A percentile compares a stretch with the other conserved stretches of the same genome.
phyloP scores from a whole-genome alignment of 2,113 vertebrate genomes.

The Misgurnus mizolepis region DNA sequence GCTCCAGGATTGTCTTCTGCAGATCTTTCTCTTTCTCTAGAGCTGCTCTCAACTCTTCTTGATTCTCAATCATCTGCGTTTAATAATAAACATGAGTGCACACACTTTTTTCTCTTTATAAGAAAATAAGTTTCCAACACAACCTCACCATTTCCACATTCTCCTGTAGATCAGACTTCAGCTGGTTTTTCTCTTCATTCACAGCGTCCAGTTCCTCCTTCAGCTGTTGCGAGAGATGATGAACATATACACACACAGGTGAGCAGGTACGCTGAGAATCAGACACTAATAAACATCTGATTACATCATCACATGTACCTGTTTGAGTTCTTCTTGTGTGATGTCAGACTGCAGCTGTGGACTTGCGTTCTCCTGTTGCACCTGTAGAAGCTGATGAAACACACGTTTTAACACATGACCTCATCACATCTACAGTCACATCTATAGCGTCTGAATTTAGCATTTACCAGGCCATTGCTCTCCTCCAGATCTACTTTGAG shows the following conservation, averaged over 20 bases:
- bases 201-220: slow-evolving; percentile 54
- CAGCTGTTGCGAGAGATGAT: slow-evolving; percentile 44
- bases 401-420: not conserved
- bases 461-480: slow-evolving; percentile 35
- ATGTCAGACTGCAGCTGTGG: not conserved
- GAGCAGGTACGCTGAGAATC: not conserved
- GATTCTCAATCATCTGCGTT: slow-evolving; percentile 59
- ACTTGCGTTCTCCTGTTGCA: not conserved
- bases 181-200: slow-evolving; percentile 58
- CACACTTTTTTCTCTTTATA: not conserved
- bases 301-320: slow-evolving; percentile 11
- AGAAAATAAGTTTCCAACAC: not conserved
- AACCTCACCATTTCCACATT: slow-evolving; percentile 62
- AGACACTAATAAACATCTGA: no score
- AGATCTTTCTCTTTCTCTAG: slow-evolving; percentile 45
- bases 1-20: slow-evolving; percentile 19
- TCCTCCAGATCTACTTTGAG: slow-evolving; percentile 42
- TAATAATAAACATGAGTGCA: not conserved
- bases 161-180: slow-evolving; percentile 63
- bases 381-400: slow-evolving; percentile 31
- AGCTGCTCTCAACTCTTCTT: slow-evolving; percentile 55
- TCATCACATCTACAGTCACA: not conserved
- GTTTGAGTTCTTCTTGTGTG: slow-evolving; percentile 18
- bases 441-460: not conserved
- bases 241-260: not conserved